Evolutionary conservation across 2,797 vertebrate genomes (phyloP).

Genomic region (Otolemur crassicaudatus): DNA sequence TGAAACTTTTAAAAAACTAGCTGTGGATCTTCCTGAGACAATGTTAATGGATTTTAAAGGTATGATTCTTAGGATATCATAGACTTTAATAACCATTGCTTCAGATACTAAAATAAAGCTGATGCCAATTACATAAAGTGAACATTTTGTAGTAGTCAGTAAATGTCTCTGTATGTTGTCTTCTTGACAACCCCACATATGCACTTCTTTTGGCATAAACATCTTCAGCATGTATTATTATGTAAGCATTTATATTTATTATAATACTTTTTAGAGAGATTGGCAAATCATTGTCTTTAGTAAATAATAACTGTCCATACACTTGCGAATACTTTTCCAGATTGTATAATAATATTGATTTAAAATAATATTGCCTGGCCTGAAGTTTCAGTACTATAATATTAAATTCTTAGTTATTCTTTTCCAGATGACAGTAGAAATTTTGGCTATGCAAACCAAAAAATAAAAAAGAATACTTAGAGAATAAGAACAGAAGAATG

Average conservation of each 20-base stretch:
- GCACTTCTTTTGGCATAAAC: not conserved
- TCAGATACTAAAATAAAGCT: slow-evolving; percentile 19
- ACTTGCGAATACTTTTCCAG: not conserved
- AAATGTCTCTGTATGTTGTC: not conserved
- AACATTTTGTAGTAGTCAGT: not conserved
- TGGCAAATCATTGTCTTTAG: not conserved
- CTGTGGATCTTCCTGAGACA: not conserved
- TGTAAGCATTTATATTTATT: not conserved
- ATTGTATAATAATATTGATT: not conserved
- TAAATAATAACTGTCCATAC: not conserved
- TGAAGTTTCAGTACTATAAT: not conserved
- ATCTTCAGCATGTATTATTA: slow-evolving; percentile 18
- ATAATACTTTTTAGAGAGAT: slow-evolving; percentile 11
- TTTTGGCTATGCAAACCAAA: not conserved
- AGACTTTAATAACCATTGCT: not conserved
- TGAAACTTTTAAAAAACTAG: slow-evolving; percentile 15
- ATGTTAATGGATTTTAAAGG: not conserved
- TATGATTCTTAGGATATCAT: not conserved
- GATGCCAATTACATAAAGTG: not conserved
- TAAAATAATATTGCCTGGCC: not conserved
- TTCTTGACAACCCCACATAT: not conserved
- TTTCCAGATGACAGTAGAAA: not conserved
- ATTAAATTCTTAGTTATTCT: slow-evolving; percentile 4
- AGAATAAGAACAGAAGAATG: not conserved
- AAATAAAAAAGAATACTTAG: not conserved